Percentiles rank a stretch among this genome's conserved stretches.
These are phyloP conservation scores for Dinoponera quadriceps DNA, from an alignment of 1,140 invertebrate genomes.

Conservation along the genomic window DNA sequence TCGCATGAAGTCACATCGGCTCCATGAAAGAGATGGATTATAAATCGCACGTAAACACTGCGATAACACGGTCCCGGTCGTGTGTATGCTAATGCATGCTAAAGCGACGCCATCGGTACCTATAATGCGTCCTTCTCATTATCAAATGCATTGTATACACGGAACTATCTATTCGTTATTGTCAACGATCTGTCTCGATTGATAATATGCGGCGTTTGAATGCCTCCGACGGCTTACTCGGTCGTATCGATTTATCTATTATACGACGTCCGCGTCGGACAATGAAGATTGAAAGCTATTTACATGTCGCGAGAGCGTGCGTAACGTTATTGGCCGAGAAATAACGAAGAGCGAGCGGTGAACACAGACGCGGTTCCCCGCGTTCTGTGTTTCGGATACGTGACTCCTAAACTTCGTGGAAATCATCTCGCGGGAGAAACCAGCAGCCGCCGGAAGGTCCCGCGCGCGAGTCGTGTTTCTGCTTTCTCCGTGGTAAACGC, in stretches of 20 bases:
- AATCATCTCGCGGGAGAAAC: too few relatives aligned
- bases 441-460: too few relatives aligned
- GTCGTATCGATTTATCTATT: slow-evolving; percentile 55
- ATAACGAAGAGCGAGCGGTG: background rate
- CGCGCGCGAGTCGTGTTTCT: too few relatives aligned
- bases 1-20: too few relatives aligned
- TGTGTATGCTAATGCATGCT: background rate
- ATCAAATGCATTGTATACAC: slow-evolving; percentile 63
- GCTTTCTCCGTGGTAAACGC: too few relatives aligned
- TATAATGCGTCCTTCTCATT: slow-evolving; percentile 55
- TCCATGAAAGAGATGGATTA: background rate
- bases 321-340: background rate
- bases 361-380: too few relatives aligned
- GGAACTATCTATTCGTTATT: slow-evolving; percentile 69
- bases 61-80: background rate
- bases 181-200: slow-evolving; percentile 62
- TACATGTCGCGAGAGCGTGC: background rate
- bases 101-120: slow-evolving; percentile 55
- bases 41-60: background rate
- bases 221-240: slow-evolving; percentile 44
- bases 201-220: slow-evolving; percentile 44
- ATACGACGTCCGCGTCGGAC: slow-evolving; percentile 3
- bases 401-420: too few relatives aligned
- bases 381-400: too few relatives aligned
- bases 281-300: slow-evolving; percentile 8